Percentiles rank a stretch among this genome's conserved stretches.
Conservation (phyloP, 2,888 invertebrate genomes). For the Leptopterna dolabrata region DNA sequence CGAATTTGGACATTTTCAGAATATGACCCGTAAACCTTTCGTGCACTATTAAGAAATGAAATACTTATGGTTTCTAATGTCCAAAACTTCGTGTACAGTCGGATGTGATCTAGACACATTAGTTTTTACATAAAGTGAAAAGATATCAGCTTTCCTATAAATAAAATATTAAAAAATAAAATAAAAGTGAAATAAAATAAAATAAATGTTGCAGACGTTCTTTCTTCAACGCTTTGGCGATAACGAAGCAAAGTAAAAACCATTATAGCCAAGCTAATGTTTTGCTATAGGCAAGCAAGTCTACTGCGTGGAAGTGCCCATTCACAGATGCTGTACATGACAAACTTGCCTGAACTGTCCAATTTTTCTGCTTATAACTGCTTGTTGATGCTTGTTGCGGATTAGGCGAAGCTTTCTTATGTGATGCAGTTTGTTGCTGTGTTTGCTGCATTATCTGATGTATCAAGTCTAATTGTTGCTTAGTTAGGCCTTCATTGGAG, state of each 20-base stretch:
- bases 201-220: background rate
- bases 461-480: conserved; percentile 80
- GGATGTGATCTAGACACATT: background rate
- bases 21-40: background rate
- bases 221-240: background rate
- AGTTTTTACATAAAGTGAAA: background rate
- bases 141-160: background rate
- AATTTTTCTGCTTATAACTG: conserved; percentile 63
- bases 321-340: conserved; percentile 7
- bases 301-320: conserved; percentile 9
- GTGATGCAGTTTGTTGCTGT: conserved; percentile 72
- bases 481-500: conserved; percentile 76
- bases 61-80: background rate
- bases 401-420: conserved; percentile 64
- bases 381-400: conserved; percentile 45
- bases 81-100: background rate
- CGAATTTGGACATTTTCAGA: too few species aligned
- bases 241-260: background rate
- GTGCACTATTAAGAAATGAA: background rate
- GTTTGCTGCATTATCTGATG: conserved; percentile 83
- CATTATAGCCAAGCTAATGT: background rate
- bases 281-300: conserved; percentile 20
- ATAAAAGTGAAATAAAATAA: background rate
- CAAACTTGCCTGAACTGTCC: conserved; percentile 67
- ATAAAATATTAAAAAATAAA: background rate